These are phyloP conservation scores for Dasyornis broadbenti DNA, from an alignment of 2,113 vertebrate species.

Conservation along the genomic window DNA sequence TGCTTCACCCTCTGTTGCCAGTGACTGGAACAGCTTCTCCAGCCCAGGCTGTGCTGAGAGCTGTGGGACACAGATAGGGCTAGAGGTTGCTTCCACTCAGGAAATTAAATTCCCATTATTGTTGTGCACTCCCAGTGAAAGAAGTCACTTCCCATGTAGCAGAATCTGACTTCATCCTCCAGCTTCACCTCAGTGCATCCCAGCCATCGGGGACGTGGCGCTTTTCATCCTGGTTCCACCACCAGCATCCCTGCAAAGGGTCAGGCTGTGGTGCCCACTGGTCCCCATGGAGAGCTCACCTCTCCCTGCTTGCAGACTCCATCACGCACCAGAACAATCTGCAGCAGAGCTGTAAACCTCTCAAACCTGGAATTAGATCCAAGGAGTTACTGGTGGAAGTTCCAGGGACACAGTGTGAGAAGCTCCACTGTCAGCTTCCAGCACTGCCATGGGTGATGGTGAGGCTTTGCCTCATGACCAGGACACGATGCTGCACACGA, in stretches of 20 bases:
- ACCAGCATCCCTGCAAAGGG: neutral
- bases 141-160: neutral
- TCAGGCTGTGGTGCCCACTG: neutral
- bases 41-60: neutral
- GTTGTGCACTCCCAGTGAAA: neutral
- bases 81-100: neutral
- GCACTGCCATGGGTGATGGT: rapidly evolving
- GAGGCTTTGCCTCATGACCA: neutral
- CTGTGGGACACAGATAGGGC: neutral
- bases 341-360: neutral
- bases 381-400: neutral
- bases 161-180: neutral
- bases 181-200: rapidly evolving
- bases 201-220: rapidly evolving
- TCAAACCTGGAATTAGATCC: rapidly evolving
- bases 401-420: rapidly evolving
- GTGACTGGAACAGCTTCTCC: neutral
- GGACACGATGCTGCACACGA: rapidly evolving
- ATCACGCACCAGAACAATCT: rapidly evolving
- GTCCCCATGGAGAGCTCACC: neutral
- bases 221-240: neutral
- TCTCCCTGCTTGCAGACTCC: neutral
- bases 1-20: neutral
- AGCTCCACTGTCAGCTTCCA: neutral
- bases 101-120: neutral